phyloP scores from a whole-genome alignment of 2,797 vertebrate genomes.

The Pseudochirops corinnae region DNA sequence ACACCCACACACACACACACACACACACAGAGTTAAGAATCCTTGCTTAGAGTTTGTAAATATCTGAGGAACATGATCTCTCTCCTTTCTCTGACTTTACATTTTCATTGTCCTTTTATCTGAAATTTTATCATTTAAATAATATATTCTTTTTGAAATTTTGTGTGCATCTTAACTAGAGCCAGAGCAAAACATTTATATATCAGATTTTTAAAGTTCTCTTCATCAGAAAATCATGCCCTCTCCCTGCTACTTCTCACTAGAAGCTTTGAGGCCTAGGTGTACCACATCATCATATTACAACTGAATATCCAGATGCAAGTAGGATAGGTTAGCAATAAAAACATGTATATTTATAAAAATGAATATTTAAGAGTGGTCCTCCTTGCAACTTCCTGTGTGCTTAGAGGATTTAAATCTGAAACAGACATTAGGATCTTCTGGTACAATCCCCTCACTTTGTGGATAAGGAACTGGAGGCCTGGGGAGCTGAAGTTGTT shows the following conservation, averaged over 20 bases:
- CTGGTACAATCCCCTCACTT: neutral
- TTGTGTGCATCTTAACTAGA: neutral
- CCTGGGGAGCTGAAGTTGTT: neutral
- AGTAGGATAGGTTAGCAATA: neutral
- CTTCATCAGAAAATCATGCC: neutral
- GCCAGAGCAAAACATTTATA: neutral
- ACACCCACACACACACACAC: neutral
- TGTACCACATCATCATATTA: neutral
- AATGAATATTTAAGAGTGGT: neutral
- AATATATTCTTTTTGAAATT: neutral
- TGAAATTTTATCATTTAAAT: neutral
- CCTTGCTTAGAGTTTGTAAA: neutral
- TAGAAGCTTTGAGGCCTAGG: neutral
- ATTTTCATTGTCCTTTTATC: neutral
- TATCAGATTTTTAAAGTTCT: neutral
- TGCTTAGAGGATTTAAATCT: neutral
- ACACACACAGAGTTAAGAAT: neutral
- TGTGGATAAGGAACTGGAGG: neutral
- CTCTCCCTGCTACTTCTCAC: neutral
- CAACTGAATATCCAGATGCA: neutral
- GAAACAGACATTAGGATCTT: neutral
- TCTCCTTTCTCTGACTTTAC: neutral
- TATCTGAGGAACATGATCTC: neutral
- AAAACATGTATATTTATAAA: neutral
- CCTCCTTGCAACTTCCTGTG: neutral